Percentiles rank a stretch among this genome's conserved stretches.
phyloP scores from a whole-genome alignment of 2,888 invertebrate genomes.

The Spodoptera picta region DNA sequence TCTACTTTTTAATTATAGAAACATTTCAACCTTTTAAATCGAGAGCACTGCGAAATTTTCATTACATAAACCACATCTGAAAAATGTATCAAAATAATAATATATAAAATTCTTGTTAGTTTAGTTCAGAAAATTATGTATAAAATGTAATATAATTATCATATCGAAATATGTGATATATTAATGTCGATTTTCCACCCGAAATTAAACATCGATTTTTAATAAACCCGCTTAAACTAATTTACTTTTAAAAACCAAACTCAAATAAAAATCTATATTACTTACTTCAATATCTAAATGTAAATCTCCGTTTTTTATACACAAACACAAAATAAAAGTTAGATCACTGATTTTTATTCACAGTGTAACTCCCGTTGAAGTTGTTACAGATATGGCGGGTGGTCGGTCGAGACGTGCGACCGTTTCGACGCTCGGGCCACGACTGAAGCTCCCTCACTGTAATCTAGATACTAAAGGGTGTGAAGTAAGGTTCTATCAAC shows the following conservation, averaged over 20 bases:
- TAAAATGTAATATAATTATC: conserved; percentile 5
- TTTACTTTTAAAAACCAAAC: conserved; percentile 1
- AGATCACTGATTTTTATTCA: conserved; percentile 47
- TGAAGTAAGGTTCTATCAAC: conserved; percentile 60
- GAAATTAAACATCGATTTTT: conserved; percentile 13
- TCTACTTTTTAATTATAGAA: too few species aligned
- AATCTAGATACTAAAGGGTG: conserved; percentile 57
- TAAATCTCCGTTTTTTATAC: conserved; percentile 48
- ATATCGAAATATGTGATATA: conserved; percentile 15
- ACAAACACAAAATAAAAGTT: conserved; percentile 55
- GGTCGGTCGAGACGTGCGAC: conserved; percentile 46
- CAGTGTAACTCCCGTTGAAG: conserved; percentile 48
- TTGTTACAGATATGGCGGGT: conserved; percentile 18
- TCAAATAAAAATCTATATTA: conserved; percentile 18
- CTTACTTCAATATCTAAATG: conserved; percentile 44
- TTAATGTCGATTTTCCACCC: conserved; percentile 1
- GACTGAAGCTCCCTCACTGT: conserved; percentile 48
- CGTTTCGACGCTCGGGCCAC: conserved; percentile 32
- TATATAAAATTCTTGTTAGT: not conserved
- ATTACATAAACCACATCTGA: too few species aligned
- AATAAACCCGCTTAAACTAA: conserved; percentile 6
- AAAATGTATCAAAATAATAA: not conserved
- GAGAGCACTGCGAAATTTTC: not conserved
- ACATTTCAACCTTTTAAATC: too few species aligned
- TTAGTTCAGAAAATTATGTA: conserved; percentile 16